Evolutionary conservation across 92 coral and sea anemone species (phyloP).

Genomic region (Zoanthus gigantus): DNA sequence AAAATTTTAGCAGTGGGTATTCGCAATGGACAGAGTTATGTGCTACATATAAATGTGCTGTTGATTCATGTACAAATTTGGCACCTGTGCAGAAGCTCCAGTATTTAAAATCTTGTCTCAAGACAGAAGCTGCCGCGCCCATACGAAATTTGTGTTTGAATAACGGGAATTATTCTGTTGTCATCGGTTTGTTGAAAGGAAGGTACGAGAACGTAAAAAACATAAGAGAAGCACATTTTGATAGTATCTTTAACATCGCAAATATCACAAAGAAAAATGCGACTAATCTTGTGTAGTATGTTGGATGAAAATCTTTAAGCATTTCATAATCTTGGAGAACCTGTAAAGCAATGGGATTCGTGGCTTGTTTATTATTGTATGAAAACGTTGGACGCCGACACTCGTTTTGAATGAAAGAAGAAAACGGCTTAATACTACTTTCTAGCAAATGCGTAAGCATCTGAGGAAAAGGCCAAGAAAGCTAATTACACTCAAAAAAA

Average conservation of each 20-base stretch:
- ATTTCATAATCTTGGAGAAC: background rate
- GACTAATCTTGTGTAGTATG: background rate
- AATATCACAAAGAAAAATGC: background rate
- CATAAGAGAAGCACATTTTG: slow-evolving; percentile 1
- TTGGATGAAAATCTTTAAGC: slow-evolving; percentile 11
- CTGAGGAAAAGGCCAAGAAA: too few relatives aligned
- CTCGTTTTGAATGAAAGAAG: background rate
- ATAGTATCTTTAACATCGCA: too few relatives aligned
- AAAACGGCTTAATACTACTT: background rate
- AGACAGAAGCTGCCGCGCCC: slow-evolving; percentile 33
- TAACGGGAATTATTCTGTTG: slow-evolving; percentile 23
- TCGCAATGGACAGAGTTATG: too few relatives aligned
- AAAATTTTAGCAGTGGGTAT: too few relatives aligned
- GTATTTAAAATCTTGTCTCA: slow-evolving; percentile 41
- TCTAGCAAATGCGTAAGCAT: too few relatives aligned
- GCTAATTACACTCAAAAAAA: too few relatives aligned
- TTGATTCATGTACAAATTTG: too few relatives aligned
- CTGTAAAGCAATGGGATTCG: slow-evolving; percentile 29
- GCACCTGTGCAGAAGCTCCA: slow-evolving; percentile 17
- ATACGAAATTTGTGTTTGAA: background rate
- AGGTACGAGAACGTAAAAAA: slow-evolving; percentile 44
- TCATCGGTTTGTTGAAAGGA: slow-evolving; percentile 9
- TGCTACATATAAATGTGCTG: too few relatives aligned
- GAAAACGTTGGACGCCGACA: background rate
- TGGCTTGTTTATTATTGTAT: slow-evolving; percentile 24